Conservation (phyloP, 1,140 invertebrate species). For the Phymorhynchus buccinoides region DNA sequence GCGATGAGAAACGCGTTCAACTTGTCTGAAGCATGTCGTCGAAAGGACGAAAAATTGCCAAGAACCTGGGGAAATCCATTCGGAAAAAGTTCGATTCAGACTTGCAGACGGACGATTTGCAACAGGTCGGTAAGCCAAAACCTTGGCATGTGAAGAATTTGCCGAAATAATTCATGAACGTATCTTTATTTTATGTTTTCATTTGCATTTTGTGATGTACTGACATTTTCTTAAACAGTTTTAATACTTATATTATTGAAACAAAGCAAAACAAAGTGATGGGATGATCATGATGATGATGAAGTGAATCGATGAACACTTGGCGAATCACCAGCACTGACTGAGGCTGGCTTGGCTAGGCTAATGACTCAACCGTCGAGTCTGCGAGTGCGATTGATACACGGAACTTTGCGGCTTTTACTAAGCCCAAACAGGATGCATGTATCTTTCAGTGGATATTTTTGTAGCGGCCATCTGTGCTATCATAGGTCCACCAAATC, state of each 20-base stretch:
- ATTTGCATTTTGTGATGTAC: neutral
- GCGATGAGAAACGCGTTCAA: conserved; percentile 24
- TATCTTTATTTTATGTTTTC: neutral
- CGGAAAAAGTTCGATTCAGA: conserved; percentile 53
- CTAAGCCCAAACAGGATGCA: no score
- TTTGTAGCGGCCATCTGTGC: no score
- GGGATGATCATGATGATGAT: neutral
- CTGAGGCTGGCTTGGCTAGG: no score
- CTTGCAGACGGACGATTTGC: conserved; percentile 34
- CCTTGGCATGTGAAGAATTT: conserved; percentile 36
- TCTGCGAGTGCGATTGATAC: neutral
- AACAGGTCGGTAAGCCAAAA: conserved; percentile 39
- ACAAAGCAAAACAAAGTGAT: neutral
- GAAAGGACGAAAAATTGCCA: conserved; percentile 56
- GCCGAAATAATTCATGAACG: neutral
- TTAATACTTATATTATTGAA: neutral
- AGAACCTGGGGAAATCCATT: conserved; percentile 52
- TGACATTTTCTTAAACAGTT: no score
- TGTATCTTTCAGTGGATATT: no score
- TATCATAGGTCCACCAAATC: no score
- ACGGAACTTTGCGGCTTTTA: neutral
- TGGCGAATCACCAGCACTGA: no score
- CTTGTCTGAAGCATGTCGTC: conserved; percentile 46
- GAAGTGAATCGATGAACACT: neutral
- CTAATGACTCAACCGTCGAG: neutral